Evolutionary conservation across 2,888 invertebrate species (phyloP), one percentile per base, ranked within the genome.

Genomic region (Rhodophaea formosa): DNA sequence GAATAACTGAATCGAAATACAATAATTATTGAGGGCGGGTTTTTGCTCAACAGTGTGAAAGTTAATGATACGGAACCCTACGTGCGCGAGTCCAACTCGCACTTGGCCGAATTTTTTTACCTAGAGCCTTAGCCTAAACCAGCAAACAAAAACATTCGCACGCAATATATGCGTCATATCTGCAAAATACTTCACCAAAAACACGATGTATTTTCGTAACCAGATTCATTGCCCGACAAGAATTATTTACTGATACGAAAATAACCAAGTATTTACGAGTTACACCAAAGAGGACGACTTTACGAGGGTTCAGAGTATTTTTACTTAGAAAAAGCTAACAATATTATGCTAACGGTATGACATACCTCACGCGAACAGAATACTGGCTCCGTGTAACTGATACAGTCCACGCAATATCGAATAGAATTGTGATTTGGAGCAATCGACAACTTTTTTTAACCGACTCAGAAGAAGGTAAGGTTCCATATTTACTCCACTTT

Each of bases 361-460:
- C 68, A 79, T 73, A 59, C 67, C 65, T 75, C 84, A 83, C 82
- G 84, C 86, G 76, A 86, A 69, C 74, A 70, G 75, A 77, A 65
- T 61, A 62, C 63, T 62, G 66, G 58, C 7, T 66, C 67, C 66
- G 62, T 69, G 63, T 77, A 75, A 80, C 78, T 71, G 75, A 69
- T 71, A 66, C 65, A 67, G 66, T 69, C 72, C 86, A 86, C 83
- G 85, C 84, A 79, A 86, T 56, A 39, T 51, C 51, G n/a, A 51
- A 51, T 35, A 17, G 8, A 32, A 35, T 16, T 30, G 30, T 29
- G 47, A 14, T 47, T 14, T 30, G 30, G 7, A 10, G 30, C 47
- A 35, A 16, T 51, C 32, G 14, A 5, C 1, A 1, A 0, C 14
- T 16, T 30, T 30, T 30, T 46, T 8, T 45, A 7, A 10, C n/a